These are phyloP conservation scores for Danionella dracula DNA, from an alignment of 2,797 vertebrate species.

Conservation along the genomic window DNA sequence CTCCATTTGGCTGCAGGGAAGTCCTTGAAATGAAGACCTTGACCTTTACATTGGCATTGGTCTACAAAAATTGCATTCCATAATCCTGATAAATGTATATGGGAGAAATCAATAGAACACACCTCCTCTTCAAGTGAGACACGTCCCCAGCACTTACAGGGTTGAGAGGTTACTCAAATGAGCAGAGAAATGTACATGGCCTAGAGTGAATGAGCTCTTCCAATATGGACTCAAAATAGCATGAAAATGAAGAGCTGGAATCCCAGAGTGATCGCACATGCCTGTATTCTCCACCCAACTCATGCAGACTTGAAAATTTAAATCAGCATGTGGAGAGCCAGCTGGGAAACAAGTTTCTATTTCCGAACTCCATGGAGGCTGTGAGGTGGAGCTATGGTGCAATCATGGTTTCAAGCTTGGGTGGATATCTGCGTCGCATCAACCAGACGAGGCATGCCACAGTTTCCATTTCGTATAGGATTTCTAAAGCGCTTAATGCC, in stretches of 20 bases:
- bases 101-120: slow-evolving; percentile 35
- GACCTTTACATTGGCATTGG: too few species aligned
- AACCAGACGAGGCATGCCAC: background rate
- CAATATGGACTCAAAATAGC: slow-evolving; percentile 18
- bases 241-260: slow-evolving; percentile 17
- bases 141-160: slow-evolving; percentile 9
- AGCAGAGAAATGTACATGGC: slow-evolving; percentile 24
- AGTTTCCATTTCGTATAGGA: slow-evolving; percentile 1
- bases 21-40: too few species aligned
- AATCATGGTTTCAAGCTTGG: background rate
- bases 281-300: background rate
- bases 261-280: slow-evolving; percentile 16
- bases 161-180: slow-evolving; percentile 29
- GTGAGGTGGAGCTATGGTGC: background rate
- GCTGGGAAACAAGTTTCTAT: slow-evolving; percentile 18
- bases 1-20: too few species aligned
- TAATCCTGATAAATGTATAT: too few species aligned
- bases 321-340: slow-evolving; percentile 9
- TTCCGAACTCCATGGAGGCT: slow-evolving; percentile 2
- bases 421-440: slow-evolving; percentile 1
- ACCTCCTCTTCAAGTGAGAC: background rate
- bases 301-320: slow-evolving; percentile 18
- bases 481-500: slow-evolving; percentile 3
- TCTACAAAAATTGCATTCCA: too few species aligned
- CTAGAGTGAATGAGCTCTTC: slow-evolving; percentile 8